A percentile compares a stretch with the other conserved stretches of the same genome.
phyloP scores from a whole-genome alignment of 2,113 vertebrate genomes.

The Gobiocypris rarus region DNA sequence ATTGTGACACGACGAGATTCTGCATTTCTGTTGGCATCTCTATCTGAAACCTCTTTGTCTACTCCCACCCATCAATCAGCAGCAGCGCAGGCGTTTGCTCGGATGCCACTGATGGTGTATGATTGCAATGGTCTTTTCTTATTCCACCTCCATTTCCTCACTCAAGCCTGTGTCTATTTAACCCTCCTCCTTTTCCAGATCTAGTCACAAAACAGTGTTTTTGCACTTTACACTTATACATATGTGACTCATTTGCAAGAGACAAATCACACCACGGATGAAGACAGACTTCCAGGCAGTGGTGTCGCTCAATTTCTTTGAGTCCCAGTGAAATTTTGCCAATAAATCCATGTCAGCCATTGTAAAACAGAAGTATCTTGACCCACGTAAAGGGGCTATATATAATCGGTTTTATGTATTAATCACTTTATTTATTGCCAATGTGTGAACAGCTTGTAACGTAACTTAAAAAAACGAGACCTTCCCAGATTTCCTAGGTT shows the following conservation, averaged over 20 bases:
- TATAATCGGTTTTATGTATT: too few relatives aligned
- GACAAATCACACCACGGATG: background rate
- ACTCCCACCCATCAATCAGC: constrained; percentile 48
- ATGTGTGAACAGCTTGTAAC: too few relatives aligned
- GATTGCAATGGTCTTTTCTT: constrained; percentile 48
- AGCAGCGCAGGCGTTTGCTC: constrained; percentile 8
- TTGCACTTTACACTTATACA: background rate
- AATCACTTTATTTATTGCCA: too few relatives aligned
- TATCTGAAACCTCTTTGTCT: constrained; percentile 34
- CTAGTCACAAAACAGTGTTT: background rate
- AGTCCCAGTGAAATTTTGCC: background rate
- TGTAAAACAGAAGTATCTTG: background rate
- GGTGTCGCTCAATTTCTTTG: background rate
- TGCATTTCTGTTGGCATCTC: background rate
- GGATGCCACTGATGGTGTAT: constrained; percentile 35
- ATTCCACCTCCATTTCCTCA: constrained; percentile 23
- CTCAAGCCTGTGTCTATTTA: constrained; percentile 28
- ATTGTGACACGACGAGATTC: constrained; percentile 30
- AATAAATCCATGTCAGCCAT: background rate
- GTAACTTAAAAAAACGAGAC: too few relatives aligned
- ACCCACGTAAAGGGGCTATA: too few relatives aligned
- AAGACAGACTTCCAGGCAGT: background rate
- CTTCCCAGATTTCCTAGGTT: too few relatives aligned
- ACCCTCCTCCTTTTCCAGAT: constrained; percentile 14
- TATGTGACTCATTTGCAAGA: constrained; percentile 35